Evolutionary conservation across 2,888 invertebrate species (phyloP).

Genomic region (Eledona agricola): DNA sequence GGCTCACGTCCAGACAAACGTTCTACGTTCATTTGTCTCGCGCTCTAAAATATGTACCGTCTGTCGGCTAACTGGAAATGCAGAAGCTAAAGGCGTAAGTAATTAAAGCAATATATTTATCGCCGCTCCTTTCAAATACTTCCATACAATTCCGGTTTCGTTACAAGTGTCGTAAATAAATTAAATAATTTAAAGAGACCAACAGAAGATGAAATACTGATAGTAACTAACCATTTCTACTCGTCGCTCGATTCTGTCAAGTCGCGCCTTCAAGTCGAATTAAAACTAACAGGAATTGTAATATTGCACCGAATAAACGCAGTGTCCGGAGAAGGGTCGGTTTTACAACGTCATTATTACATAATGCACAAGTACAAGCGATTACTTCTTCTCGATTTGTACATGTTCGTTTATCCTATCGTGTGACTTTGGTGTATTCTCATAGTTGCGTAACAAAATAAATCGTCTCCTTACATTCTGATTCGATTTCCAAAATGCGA

Average conservation of each 20-base stretch:
- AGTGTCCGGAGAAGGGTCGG: slow-evolving; percentile 42
- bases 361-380: slow-evolving; percentile 40
- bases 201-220: slow-evolving; percentile 58
- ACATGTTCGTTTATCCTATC: slow-evolving; percentile 50
- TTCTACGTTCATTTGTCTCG: too few species aligned
- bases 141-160: slow-evolving; percentile 57
- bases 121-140: slow-evolving; percentile 51
- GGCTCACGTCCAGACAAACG: too few species aligned
- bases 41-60: slow-evolving; percentile 10
- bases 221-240: slow-evolving; percentile 57
- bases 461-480: slow-evolving; percentile 20
- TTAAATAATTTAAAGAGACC: slow-evolving; percentile 58
- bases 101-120: slow-evolving; percentile 50
- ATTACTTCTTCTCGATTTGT: slow-evolving; percentile 48
- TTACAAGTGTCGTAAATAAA: slow-evolving; percentile 59
- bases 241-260: slow-evolving; percentile 12
- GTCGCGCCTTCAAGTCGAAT: slow-evolving; percentile 8
- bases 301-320: slow-evolving; percentile 56
- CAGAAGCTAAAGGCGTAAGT: slow-evolving; percentile 48
- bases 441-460: slow-evolving; percentile 35
- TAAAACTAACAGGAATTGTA: slow-evolving; percentile 35
- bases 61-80: slow-evolving; percentile 28
- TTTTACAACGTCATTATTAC: slow-evolving; percentile 36
- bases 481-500: slow-evolving; percentile 17
- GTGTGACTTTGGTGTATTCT: slow-evolving; percentile 54